Evolutionary conservation across 2,797 vertebrate genomes (phyloP), one percentile per base, ranked within the genome.

Genomic region (Triplophysa yarkandensis): DNA sequence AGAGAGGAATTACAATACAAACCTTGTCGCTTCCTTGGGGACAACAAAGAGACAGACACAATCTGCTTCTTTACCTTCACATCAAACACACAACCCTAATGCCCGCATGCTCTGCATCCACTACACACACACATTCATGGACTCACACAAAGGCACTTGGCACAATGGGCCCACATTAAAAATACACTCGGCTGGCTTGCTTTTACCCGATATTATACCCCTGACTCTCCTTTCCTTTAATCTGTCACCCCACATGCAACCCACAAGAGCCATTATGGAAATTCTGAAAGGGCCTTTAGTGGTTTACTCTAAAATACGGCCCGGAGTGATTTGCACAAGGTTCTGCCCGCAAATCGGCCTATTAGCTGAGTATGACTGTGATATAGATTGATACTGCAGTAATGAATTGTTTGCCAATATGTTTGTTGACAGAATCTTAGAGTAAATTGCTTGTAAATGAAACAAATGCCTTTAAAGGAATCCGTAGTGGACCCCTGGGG

Each of bases 1-100:
- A 89, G 88, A 90, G 87, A 88, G 89, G 89, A 90, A 91, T 91
- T 90, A 91, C 88, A 91, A 91, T 92, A 87, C 85, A 81, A 83
- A 83, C 83, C 83, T 88, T n/a, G 89, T 91, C 88, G 90, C 87
- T 88, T 90, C 87, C 87, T 90, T 84, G 62, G 86, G 89, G 88
- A 89, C 88, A 81, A 82, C 83, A 62, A 82, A 80, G 83, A 84
- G 85, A 88, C 81, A 63, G 82, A 90, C 82, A 88, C 88, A 91
- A 87, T 89, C 88, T 88, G 81, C 76, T 80, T 84, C 83, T 67
- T 84, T 74, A 86, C 87, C 87, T 70, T 63, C 71, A 74, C 60
- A 87, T 82, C 81, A 75, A 71, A 62, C 72, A 86, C 80, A 70
- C 78, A 74, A 73, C 9, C 68, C 54, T 74, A 50, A 78, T 48